These are phyloP conservation scores for Phortica variegata DNA, from an alignment of 1,140 invertebrate species.

Conservation along the genomic window DNA sequence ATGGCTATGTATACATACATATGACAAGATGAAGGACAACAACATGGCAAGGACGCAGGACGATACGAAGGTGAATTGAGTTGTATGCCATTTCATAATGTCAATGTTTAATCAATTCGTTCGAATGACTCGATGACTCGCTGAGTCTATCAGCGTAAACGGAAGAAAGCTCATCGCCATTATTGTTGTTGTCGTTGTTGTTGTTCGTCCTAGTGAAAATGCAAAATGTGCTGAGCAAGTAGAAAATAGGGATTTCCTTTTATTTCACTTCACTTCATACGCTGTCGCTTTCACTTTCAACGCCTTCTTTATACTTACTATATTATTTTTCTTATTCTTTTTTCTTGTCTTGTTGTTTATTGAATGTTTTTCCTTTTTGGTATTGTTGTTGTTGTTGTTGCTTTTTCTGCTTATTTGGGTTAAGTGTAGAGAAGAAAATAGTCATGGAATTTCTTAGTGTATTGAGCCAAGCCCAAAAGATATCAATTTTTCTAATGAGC, in stretches of 20 bases:
- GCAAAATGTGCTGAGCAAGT: constrained; percentile 31
- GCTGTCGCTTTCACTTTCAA: constrained; percentile 14
- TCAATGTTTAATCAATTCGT: constrained; percentile 50
- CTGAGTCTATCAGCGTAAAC: constrained; percentile 5
- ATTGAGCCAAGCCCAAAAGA: constrained; percentile 16
- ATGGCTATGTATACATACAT: not conserved
- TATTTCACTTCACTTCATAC: not conserved
- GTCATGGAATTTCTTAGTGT: too few relatives aligned
- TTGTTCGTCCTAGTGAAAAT: not conserved
- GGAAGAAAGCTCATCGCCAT: constrained; percentile 5
- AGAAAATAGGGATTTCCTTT: constrained; percentile 42
- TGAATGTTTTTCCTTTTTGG: too few relatives aligned
- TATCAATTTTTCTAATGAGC: constrained; percentile 44
- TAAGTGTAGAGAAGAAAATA: not conserved
- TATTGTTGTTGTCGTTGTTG: constrained; percentile 12
- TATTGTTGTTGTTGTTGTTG: too few relatives aligned
- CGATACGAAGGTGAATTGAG: not conserved
- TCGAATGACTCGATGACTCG: constrained; percentile 37
- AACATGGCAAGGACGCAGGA: not conserved
- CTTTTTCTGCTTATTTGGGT: too few relatives aligned
- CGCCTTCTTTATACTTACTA: constrained; percentile 16
- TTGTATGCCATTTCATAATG: constrained; percentile 17
- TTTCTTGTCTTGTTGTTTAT: too few relatives aligned
- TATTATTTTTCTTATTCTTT: constrained; percentile 9
- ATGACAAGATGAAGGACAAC: too few relatives aligned